Conservation (phyloP, 2,888 invertebrate genomes). For the Stenolophus ochropezus region DNA sequence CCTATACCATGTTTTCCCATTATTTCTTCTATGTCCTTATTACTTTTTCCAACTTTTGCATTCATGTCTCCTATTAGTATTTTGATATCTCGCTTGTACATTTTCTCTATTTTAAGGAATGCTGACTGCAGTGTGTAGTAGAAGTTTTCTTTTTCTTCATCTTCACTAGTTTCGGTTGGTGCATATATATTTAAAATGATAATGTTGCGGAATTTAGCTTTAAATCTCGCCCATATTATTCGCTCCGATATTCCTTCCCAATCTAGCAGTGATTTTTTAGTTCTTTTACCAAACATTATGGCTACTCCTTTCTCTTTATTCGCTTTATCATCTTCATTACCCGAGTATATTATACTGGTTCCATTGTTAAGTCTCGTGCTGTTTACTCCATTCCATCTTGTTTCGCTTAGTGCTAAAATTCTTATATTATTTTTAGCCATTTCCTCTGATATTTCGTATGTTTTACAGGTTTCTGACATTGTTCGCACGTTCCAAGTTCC, state of each 20-base stretch:
- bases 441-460: background rate
- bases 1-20: slow-evolving; percentile 14
- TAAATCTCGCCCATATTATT: slow-evolving; percentile 17
- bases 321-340: no score
- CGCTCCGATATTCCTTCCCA: slow-evolving; percentile 28
- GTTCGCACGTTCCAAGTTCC: background rate
- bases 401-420: background rate
- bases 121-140: background rate
- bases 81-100: slow-evolving; percentile 10
- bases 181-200: slow-evolving; percentile 29
- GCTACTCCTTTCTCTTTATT: no score
- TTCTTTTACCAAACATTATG: no score
- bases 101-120: background rate
- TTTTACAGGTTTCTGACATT: background rate
- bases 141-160: slow-evolving; percentile 12
- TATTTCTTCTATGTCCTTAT: slow-evolving; percentile 8
- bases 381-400: no score
- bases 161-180: background rate
- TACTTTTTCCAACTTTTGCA: background rate
- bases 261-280: background rate
- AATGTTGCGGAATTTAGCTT: slow-evolving; percentile 3
- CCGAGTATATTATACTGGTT: no score
- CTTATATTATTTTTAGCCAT: background rate
- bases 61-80: background rate
- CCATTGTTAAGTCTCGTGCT: no score